These are phyloP conservation scores for Pantherophis vulpinus DNA, from an alignment of 2,797 vertebrate species.

Conservation along the genomic window DNA sequence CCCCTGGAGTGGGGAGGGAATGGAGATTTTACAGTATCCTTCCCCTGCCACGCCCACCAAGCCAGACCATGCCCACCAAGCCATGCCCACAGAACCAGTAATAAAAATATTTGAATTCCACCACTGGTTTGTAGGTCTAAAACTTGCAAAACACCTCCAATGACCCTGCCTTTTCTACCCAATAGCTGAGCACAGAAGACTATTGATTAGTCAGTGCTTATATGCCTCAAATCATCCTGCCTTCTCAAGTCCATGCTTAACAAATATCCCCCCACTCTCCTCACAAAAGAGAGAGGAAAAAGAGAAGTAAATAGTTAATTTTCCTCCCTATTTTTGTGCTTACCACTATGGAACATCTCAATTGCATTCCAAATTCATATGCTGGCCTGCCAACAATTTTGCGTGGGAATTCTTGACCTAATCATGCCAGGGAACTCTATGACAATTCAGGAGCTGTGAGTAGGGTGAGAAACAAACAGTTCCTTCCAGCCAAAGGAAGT, in stretches of 20 bases:
- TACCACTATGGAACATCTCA: background rate
- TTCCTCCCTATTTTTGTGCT: background rate
- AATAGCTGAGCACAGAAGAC: background rate
- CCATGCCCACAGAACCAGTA: too few species aligned
- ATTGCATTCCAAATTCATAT: background rate
- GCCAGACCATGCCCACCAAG: too few species aligned
- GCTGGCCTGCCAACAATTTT: background rate
- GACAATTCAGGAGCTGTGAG: background rate
- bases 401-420: background rate
- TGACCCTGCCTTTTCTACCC: background rate
- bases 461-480: background rate
- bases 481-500: background rate
- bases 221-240: background rate
- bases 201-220: background rate
- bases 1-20: too few species aligned
- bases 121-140: background rate
- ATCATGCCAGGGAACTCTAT: background rate
- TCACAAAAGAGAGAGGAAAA: background rate
- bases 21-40: too few species aligned
- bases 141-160: background rate
- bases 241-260: background rate
- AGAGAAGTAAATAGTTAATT: background rate
- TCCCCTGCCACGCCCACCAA: too few species aligned
- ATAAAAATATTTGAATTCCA: too few species aligned
- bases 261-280: background rate